A percentile compares a stretch with the other conserved stretches of the same genome.
phyloP scores from a whole-genome alignment of 30 jellyfish, hydroid and myxozoan species.

The Hydractinia symbiolongicarpus region DNA sequence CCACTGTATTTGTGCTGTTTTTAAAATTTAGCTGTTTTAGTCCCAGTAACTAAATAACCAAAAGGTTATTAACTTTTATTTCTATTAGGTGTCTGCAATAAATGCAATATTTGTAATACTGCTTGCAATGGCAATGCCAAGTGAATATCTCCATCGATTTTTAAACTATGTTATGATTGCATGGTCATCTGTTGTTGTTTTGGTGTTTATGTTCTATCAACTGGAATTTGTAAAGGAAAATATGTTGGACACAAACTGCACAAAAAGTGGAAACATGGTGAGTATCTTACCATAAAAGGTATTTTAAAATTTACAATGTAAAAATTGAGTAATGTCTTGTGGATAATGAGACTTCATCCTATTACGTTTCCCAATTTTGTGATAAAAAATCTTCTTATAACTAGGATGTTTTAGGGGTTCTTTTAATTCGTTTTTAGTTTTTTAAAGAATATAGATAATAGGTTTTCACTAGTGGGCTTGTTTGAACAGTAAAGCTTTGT shows the following conservation, averaged over 20 bases:
- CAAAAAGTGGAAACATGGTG: slow-evolving; percentile 43
- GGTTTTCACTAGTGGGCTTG: too few relatives aligned
- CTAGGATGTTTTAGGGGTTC: not conserved
- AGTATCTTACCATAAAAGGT: slow-evolving; percentile 1
- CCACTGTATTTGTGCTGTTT: too few relatives aligned
- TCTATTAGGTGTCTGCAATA: slow-evolving; percentile 84
- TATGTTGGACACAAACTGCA: slow-evolving; percentile 66
- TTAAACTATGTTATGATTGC: slow-evolving; percentile 72
- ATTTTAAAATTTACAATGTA: too few relatives aligned
- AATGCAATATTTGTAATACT: slow-evolving; percentile 70
- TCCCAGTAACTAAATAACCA: too few relatives aligned
- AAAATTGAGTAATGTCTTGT: not conserved
- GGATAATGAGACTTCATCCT: too few relatives aligned
- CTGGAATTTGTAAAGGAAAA: slow-evolving; percentile 78
- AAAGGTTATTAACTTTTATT: not conserved
- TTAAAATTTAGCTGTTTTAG: too few relatives aligned
- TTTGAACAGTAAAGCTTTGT: too few relatives aligned
- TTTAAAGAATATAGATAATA: not conserved
- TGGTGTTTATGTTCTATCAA: slow-evolving; percentile 87
- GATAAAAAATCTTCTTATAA: too few relatives aligned
- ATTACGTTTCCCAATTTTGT: not conserved
- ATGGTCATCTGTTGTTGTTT: slow-evolving; percentile 84
- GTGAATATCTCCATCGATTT: slow-evolving; percentile 54
- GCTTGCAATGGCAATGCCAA: slow-evolving; percentile 87
- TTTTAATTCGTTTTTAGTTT: not conserved